Evolutionary conservation across 2,113 vertebrate species (phyloP), one percentile per base, ranked within the genome.

Genomic region (Solea solea): DNA sequence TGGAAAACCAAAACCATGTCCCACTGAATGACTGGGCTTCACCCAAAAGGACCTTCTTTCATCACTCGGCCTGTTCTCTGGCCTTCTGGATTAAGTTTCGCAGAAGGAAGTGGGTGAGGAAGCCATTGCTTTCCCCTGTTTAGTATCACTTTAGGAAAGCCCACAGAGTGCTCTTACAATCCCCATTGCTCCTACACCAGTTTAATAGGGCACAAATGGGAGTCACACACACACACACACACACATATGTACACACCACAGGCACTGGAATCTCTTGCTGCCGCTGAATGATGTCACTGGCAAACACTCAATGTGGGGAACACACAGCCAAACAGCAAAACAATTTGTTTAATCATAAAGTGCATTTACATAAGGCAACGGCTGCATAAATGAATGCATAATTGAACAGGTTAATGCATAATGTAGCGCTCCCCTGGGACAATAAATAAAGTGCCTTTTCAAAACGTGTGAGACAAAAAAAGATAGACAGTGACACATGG

Each of bases 311-410:
- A 71, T 60, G 86, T 78, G 81, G 83, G 81, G 78, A 82, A 92
- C 88, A 90, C 81, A 80, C 81, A 72, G 82, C 83, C 80, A 91
- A 90, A 92, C 84, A 81, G 87, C 64, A 74, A 89, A 92, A 93
- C 90, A 88, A 91, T 92, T 90, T 91, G 89, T 91, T 90, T 91
- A 90, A 93, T 88, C 89, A 90, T 90, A 90, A 93, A 92, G 80
- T 86, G 86, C 89, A 92, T 93, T 93, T 91, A 91, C 91, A 92
- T 90, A 90, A 90, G 88, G 89, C 86, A 91, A 90, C 81, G 83
- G 86, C 88, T 90, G 90, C 90, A 94, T 92, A 91, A 92, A 92
- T 93, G 89, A 93, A 91, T 93, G 90, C 90, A 92, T 93, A 92
- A 93, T 92, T 91, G 86, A 93, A 90, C 86, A 89, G 86, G 89